These are phyloP conservation scores for Aptenodytes patagonicus DNA, from an alignment of 2,113 vertebrate species.

Conservation along the genomic window DNA sequence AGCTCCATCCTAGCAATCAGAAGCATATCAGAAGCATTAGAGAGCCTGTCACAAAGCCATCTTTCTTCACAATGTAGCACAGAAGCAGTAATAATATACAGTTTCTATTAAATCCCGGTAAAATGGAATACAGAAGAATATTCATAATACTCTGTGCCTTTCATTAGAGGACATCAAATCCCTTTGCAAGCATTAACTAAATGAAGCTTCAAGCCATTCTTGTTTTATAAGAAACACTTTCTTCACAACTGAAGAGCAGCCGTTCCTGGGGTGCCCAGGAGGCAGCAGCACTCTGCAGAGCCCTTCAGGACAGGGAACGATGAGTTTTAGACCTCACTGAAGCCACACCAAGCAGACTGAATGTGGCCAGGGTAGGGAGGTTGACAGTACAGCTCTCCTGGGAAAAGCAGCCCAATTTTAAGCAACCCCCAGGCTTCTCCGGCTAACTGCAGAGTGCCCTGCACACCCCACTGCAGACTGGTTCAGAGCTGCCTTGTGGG, in stretches of 20 bases:
- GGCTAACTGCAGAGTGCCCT: neutral
- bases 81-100: slow-evolving; percentile 6
- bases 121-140: slow-evolving; percentile 26
- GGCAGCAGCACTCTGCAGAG: neutral
- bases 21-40: neutral
- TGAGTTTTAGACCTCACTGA: neutral
- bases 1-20: neutral
- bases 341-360: neutral
- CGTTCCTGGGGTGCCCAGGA: neutral
- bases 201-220: slow-evolving; percentile 21
- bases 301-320: neutral
- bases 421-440: neutral
- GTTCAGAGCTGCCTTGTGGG: neutral
- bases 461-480: neutral
- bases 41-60: neutral
- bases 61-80: neutral
- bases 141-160: neutral
- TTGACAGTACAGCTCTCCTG: neutral
- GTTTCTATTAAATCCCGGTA: slow-evolving; percentile 22
- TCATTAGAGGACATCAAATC: slow-evolving; percentile 29
- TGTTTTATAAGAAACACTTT: neutral
- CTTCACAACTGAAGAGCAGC: neutral
- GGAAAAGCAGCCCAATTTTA: neutral
- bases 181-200: slow-evolving; percentile 36
- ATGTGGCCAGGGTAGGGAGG: neutral